phyloP scores from a whole-genome alignment of 2,113 vertebrate genomes.

The Vombatus ursinus region DNA sequence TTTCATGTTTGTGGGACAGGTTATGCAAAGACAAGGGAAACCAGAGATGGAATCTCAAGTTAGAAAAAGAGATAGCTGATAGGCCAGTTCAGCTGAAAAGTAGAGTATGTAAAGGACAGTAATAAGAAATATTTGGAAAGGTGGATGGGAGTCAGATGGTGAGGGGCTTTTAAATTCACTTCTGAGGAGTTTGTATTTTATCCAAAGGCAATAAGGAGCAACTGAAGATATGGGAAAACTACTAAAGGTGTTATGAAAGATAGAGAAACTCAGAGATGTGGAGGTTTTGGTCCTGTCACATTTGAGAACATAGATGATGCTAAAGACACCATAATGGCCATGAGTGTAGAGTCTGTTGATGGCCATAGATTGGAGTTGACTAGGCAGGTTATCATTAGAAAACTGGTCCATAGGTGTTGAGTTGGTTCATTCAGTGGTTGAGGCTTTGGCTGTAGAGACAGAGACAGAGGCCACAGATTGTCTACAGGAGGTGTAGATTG shows the following conservation, averaged over 20 bases:
- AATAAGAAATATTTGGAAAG: neutral
- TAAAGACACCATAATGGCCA: slow-evolving; percentile 95
- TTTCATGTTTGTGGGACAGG: neutral
- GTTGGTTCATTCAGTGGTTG: slow-evolving; percentile 84
- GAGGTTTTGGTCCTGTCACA: slow-evolving; percentile 97
- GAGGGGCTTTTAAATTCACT: neutral
- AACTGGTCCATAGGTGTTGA: slow-evolving; percentile 87
- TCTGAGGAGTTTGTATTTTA: neutral
- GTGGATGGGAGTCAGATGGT: neutral
- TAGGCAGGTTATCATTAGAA: slow-evolving; percentile 92
- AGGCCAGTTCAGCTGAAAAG: no score
- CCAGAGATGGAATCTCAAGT: neutral
- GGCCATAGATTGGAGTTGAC: slow-evolving; percentile 95
- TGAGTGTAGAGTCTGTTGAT: slow-evolving; percentile 95
- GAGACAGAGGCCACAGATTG: slow-evolving; percentile 87
- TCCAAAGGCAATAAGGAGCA: neutral
- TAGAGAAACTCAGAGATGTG: slow-evolving; percentile 93
- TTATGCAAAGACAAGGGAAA: neutral
- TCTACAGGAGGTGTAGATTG: slow-evolving; percentile 87
- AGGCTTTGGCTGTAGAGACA: slow-evolving; percentile 85
- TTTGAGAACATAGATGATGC: slow-evolving; percentile 96
- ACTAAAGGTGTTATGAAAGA: slow-evolving; percentile 97
- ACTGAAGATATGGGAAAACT: slow-evolving; percentile 72
- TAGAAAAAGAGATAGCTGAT: neutral
- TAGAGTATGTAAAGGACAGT: neutral